These are phyloP conservation scores for Globodera rostochiensis DNA, from an alignment of 1,140 invertebrate genomes.

Conservation along the genomic window DNA sequence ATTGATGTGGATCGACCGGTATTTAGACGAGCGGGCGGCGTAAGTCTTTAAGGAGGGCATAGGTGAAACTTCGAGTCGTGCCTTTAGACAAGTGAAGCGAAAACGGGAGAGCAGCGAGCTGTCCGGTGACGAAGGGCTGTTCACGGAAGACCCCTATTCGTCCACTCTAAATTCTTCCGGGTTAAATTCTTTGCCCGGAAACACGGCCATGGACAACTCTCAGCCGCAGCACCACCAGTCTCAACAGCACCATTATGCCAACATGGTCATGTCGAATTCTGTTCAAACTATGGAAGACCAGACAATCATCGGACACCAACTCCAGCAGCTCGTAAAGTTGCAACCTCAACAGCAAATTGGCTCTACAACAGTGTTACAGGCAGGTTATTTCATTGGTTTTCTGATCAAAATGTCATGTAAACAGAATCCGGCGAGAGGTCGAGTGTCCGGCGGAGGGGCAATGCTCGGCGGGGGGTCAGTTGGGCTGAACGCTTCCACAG, in stretches of 20 bases:
- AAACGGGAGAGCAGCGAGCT: conserved; percentile 45
- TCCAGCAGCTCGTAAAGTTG: conserved; percentile 27
- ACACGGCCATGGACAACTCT: neutral
- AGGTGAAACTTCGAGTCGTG: neutral
- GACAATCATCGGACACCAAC: conserved; percentile 1
- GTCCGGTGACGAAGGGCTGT: conserved; percentile 31
- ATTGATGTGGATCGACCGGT: conserved; percentile 46
- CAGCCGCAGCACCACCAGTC: conserved; percentile 30
- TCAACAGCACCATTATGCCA: conserved; percentile 24
- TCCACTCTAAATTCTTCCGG: neutral
- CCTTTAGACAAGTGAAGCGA: conserved; percentile 39
- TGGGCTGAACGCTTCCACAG: neutral
- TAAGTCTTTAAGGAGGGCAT: neutral
- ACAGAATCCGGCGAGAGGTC: neutral
- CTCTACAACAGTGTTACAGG: neutral
- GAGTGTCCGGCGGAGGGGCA: neutral
- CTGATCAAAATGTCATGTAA: neutral
- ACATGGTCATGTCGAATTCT: conserved; percentile 23
- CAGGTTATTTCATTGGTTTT: neutral
- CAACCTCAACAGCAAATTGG: conserved; percentile 12
- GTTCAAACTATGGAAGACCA: neutral
- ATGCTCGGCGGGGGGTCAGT: neutral
- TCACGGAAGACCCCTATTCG: conserved; percentile 28
- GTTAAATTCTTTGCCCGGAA: conserved; percentile 2
- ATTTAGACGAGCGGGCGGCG: conserved; percentile 43